Evolutionary conservation across 2,888 invertebrate genomes (phyloP).

Genomic region (Apamea anceps): DNA sequence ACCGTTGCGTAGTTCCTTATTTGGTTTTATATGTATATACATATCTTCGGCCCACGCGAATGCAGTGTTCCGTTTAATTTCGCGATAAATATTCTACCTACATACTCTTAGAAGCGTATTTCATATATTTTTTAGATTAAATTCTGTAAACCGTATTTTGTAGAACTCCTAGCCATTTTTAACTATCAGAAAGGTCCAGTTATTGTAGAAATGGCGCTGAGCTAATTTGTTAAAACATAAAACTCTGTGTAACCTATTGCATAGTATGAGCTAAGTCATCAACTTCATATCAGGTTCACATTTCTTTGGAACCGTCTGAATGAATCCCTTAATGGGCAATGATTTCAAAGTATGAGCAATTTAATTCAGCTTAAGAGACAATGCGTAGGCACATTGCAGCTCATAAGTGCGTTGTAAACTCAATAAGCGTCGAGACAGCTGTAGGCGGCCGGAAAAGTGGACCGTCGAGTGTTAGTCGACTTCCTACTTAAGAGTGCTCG

Average conservation of each 20-base stretch:
- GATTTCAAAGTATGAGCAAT: slow-evolving; percentile 85
- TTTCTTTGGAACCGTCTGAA: slow-evolving; percentile 63
- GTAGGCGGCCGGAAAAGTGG: slow-evolving; percentile 89
- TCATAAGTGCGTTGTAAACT: slow-evolving; percentile 88
- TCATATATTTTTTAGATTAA: slow-evolving; percentile 22
- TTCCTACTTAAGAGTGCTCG: slow-evolving; percentile 88
- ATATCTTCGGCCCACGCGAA: slow-evolving; percentile 69
- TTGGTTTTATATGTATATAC: slow-evolving; percentile 65
- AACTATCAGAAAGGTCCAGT: neutral
- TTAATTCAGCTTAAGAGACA: slow-evolving; percentile 87
- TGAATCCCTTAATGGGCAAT: slow-evolving; percentile 77
- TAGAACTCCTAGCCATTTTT: neutral
- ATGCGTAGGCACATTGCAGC: slow-evolving; percentile 86
- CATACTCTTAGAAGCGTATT: slow-evolving; percentile 56
- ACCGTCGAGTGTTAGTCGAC: slow-evolving; percentile 84
- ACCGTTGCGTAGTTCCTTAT: slow-evolving; percentile 56
- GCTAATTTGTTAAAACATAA: neutral
- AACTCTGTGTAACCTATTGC: slow-evolving; percentile 5
- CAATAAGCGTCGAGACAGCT: slow-evolving; percentile 87
- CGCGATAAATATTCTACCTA: slow-evolving; percentile 64
- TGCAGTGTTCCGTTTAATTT: slow-evolving; percentile 69
- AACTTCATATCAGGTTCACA: slow-evolving; percentile 43
- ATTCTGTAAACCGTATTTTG: neutral
- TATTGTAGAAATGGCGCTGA: neutral
- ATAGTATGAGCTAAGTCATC: slow-evolving; percentile 22